phyloP scores from a whole-genome alignment of 2,888 invertebrate species.

The Plagiodera versicolora region DNA sequence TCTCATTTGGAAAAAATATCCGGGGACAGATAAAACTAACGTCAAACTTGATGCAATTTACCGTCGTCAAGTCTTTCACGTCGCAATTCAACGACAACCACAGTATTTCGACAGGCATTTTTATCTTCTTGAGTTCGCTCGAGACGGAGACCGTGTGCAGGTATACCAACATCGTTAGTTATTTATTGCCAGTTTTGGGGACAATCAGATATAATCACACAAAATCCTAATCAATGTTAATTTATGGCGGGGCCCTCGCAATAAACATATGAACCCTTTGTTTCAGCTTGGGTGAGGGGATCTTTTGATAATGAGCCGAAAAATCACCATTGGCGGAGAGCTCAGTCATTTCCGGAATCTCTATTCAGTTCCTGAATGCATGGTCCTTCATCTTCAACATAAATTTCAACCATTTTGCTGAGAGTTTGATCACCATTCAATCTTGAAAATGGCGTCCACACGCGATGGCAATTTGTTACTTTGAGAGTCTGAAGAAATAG shows the following conservation, averaged over 20 bases:
- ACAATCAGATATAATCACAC: conserved; percentile 57
- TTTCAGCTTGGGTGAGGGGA: conserved; percentile 44
- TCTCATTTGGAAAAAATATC: conserved; percentile 24
- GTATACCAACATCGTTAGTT: conserved; percentile 51
- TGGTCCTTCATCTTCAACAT: no score
- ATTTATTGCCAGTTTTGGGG: conserved; percentile 54
- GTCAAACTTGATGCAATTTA: conserved; percentile 35
- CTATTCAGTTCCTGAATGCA: no score
- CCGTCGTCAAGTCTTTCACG: conserved; percentile 36
- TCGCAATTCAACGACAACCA: conserved; percentile 37
- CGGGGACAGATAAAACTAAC: conserved; percentile 24
- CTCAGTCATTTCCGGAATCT: no score
- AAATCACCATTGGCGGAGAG: conserved; percentile 28
- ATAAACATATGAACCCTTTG: conserved; percentile 57
- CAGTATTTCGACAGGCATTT: conserved; percentile 35
- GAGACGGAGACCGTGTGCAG: conserved; percentile 42
- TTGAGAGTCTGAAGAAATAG: no score
- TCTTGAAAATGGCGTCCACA: no score
- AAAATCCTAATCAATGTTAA: conserved; percentile 57
- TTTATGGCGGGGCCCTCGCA: conserved; percentile 53
- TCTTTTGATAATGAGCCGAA: conserved; percentile 52
- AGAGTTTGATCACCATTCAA: no score
- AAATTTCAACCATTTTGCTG: no score
- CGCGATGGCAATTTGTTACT: no score
- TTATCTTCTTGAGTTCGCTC: conserved; percentile 30